Evolutionary conservation across 2,797 vertebrate genomes (phyloP), one percentile per base, ranked within the genome.

Genomic region (Sebastes alutus): DNA sequence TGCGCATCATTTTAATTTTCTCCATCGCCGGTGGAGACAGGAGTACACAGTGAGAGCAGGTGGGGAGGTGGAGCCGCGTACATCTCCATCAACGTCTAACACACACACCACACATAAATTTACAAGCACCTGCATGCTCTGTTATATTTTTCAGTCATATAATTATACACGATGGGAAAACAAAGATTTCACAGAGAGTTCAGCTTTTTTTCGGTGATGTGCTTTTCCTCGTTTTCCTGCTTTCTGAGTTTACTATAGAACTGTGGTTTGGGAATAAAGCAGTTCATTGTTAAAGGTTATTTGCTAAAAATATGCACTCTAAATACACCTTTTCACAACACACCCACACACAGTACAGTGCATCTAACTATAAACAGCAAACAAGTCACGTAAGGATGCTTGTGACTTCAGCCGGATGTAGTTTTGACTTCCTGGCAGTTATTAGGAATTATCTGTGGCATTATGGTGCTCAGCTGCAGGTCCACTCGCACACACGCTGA

Each of bases 31-130:
- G 60, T 67, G 33, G 63, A 79, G 65, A 80, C 54, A n/a, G 63
- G 71, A 60, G 54, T 69, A 66, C 74, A 86, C 54, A 82, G 73
- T 62, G 77, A 71, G 67, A 86, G 74, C 90, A 91, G 90, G 77
- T 90, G 88, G 77, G 38, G 66, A 89, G 89, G 87, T 67, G 85
- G 85, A 88, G 81, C 68, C 16, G 46, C 56, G 38, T 59, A 30
- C 30, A 69, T 78, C 67, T 80, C 72, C 54, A 62, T 88, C 82
- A 78, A 18, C 77, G 72, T 72, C n/a, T 55, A 38, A 38, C 35
- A 38, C 5, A 16, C 33, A 30, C 29, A 52, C 29, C 30, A 65
- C 56, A 46, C 22, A 22, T 27, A 56, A 10, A 55, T 18, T 52
- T 30, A 60, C 70, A 64, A 65, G 72, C 78, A 82, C 73, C 78